These are phyloP conservation scores for Formica aserva DNA, from an alignment of 2,888 invertebrate species.

Conservation along the genomic window DNA sequence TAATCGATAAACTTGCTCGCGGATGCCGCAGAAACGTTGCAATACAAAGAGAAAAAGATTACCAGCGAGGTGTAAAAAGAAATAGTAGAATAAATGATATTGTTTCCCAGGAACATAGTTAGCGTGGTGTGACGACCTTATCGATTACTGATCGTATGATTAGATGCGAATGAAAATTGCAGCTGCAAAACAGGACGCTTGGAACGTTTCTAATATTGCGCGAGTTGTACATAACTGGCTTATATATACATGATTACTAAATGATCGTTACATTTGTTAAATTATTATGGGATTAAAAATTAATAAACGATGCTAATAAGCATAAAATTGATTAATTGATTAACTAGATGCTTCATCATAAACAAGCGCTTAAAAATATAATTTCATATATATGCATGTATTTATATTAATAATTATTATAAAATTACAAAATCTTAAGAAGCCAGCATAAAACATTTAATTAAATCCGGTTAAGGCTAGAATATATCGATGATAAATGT, in stretches of 20 bases:
- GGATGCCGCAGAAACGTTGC: constrained; percentile 32
- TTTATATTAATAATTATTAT: constrained; percentile 20
- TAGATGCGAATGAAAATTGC: constrained; percentile 48
- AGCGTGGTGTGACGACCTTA: constrained; percentile 36
- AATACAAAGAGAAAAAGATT: constrained; percentile 37
- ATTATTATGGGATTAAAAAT: neutral
- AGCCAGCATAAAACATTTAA: neutral
- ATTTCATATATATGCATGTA: no score
- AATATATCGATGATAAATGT: neutral
- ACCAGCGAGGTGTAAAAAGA: constrained; percentile 36
- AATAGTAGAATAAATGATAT: constrained; percentile 40
- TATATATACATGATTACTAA: neutral
- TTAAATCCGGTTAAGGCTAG: neutral
- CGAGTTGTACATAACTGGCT: neutral
- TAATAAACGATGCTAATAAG: constrained; percentile 1
- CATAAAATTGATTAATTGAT: neutral
- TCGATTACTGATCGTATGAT: constrained; percentile 63
- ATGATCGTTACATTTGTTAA: neutral
- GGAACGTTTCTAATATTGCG: constrained; percentile 22
- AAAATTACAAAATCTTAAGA: constrained; percentile 12
- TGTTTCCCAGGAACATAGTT: constrained; percentile 56
- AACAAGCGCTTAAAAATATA: neutral
- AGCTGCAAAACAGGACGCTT: constrained; percentile 26
- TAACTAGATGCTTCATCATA: neutral
- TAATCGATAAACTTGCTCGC: constrained; percentile 43